Percentiles rank a stretch among this genome's conserved stretches.
Evolutionary conservation across 2,888 invertebrate species (phyloP).

Genomic region (Luperina testacea): DNA sequence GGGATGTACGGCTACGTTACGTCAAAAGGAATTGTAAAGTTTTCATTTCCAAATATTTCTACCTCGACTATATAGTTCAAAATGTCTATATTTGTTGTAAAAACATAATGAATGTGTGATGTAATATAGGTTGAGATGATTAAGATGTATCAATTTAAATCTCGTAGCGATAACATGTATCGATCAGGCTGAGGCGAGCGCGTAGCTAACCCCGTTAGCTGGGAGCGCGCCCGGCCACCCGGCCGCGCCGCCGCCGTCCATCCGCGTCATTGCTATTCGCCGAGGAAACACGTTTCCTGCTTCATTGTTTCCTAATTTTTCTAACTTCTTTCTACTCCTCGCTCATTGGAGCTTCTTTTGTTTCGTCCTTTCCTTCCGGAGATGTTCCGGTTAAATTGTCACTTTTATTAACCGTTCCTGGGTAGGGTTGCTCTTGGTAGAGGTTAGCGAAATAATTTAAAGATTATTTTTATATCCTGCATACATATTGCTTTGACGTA

Average conservation of each 20-base stretch:
- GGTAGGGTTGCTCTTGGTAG: conserved; percentile 66
- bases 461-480: conserved; percentile 53
- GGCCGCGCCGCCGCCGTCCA: conserved; percentile 54
- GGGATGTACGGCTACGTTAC: conserved; percentile 7
- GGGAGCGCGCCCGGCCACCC: conserved; percentile 51
- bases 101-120: conserved; percentile 12
- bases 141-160: conserved; percentile 58
- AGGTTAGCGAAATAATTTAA: conserved; percentile 65
- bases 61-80: background rate
- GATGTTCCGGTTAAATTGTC: conserved; percentile 84
- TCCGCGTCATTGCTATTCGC: conserved; percentile 72
- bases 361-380: conserved; percentile 82
- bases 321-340: conserved; percentile 80
- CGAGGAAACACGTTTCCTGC: conserved; percentile 84
- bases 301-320: conserved; percentile 86
- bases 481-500: conserved; percentile 1
- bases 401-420: conserved; percentile 81
- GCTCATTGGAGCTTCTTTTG: conserved; percentile 79
- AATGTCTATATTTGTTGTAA: background rate
- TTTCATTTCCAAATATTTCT: conserved; percentile 8
- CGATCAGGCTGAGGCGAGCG: conserved; percentile 62
- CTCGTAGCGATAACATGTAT: conserved; percentile 61
- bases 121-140: conserved; percentile 32
- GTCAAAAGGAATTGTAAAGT: conserved; percentile 5
- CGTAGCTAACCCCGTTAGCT: conserved; percentile 64